A percentile compares a stretch with the other conserved stretches of the same genome.
These are phyloP conservation scores for Erebia ligea DNA, from an alignment of 2,888 invertebrate genomes.

Conservation along the genomic window DNA sequence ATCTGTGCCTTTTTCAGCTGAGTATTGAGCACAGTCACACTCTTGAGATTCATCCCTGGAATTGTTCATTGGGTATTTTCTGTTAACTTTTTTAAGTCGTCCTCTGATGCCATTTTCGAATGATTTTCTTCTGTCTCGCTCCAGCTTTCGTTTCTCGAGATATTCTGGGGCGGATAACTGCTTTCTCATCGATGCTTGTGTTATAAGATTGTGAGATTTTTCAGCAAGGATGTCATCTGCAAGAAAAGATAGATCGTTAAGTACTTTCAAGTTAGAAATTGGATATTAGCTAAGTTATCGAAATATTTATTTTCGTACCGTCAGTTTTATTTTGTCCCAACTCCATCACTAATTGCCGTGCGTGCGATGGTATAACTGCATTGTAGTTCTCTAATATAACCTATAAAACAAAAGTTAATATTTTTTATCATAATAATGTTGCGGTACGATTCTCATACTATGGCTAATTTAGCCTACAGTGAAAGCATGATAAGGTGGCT, in stretches of 20 bases:
- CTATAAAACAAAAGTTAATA: conserved; percentile 63
- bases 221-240: conserved; percentile 85
- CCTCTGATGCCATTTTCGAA: conserved; percentile 84
- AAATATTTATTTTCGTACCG: conserved; percentile 69
- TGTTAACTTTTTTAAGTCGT: conserved; percentile 83
- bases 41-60: conserved; percentile 60
- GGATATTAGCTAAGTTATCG: background rate
- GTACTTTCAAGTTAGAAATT: background rate
- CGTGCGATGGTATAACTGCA: conserved; percentile 96
- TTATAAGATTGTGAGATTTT: conserved; percentile 80
- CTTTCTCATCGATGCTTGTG: conserved; percentile 86
- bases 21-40: conserved; percentile 70
- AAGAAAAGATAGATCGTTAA: conserved; percentile 43
- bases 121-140: conserved; percentile 86
- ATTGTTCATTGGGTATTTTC: conserved; percentile 63
- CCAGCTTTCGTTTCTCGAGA: conserved; percentile 91
- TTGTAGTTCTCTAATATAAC: conserved; percentile 97
- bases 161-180: conserved; percentile 95
- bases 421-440: background rate
- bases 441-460: too few relatives aligned
- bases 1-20: conserved; percentile 71
- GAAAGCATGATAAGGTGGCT: too few relatives aligned
- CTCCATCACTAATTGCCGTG: conserved; percentile 95
- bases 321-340: conserved; percentile 90
- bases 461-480: too few relatives aligned